Base-by-base conservation (phyloP, 2,113 vertebrate genomes). In the Alouatta palliata region DNA sequence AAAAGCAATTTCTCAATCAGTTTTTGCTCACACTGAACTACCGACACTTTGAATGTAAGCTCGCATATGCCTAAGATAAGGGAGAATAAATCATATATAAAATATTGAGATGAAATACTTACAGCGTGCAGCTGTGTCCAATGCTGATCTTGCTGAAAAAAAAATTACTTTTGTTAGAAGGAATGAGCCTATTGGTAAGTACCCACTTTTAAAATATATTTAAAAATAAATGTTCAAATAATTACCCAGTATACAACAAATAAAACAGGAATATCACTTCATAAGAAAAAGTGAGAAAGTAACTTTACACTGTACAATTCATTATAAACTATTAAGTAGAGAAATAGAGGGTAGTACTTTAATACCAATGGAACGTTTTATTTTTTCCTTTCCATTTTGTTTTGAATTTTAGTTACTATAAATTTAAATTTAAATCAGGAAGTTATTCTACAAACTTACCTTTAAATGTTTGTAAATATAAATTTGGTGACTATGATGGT, bases 131-230 rank as follows among this genome's bases (percentile, higher is more conserved):
- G 98, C 98, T 77, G 27, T n/a, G 93, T 99, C 99, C 58, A 98
- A 17, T 37, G 98, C 66, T 95, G 99, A 99, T 97, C 98, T 98
- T 49, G 98, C 99, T 99, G 97, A 97, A 98, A 97, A 97, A 82
- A 93, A 92, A 97, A 90, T 40, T 56, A 92, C 27, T 13, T 82
- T 94, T 95, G 87, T 97, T 97, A 89, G 97, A 96, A 84, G 91
- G 61, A 87, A 86, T 89, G 87, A 92, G 45, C 47, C 56, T 82
- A 79, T 32, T 97, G 77, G 17, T 93, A 91, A 91, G 45, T 82
- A 80, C 93, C 6, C 79, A 97, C 81, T 91, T 83, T 89, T 87
- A 16, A 91, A 95, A 90, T 35, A 89, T 12, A 49, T 47, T 77
- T 81, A 95, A 82, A 0, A 93, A 88, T 79, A 43, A 52, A 14